Base-by-base conservation (phyloP, 2,113 vertebrate species). In the Burhinus bistriatus region DNA sequence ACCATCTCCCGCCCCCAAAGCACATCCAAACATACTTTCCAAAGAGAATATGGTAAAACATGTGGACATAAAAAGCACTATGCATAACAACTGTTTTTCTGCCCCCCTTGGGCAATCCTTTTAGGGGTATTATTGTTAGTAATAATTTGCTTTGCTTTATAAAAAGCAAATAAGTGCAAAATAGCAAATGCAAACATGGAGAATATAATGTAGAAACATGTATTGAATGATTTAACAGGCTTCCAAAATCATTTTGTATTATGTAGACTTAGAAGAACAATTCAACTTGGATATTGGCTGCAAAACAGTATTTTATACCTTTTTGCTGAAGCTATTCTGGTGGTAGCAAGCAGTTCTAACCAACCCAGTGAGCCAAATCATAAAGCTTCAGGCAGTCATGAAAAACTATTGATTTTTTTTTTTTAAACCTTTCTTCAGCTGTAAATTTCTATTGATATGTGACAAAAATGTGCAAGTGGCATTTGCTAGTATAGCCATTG, bases 361-460 rank as follows among this genome's bases (percentile, higher is more conserved):
- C 15, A 94, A 97, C 64, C 94, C 94, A 97, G 94, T 92, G 84
- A 98, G 82, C 77, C 94, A 98, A 95, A 97, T 98, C 96, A 95
- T 94, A 98, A 97, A 95, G 91, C 92, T 95, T 78, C 89, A 89
- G 96, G 96, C 87, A 97, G 61, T 96, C 86, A 95, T 20, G 23
- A 86, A 97, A 97, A 95, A 62, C 49, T 97, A 97, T 95, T 95
- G 98, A 96, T 82, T 89, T 93, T 73, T 90, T 79, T 90, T 90
- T 80, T 73, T 26, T 21, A 69, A 80, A 42, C 52, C 59, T 96
- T 97, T 97, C 73, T 89, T 94, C 26, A 94, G 86, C 65, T 97
- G 58, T 95, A 97, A 97, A 96, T 96, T 98, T 96, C 88, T 96
- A 95, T 80, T 97, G 97, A 88, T 97, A 95, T 29, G 27, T 97